Base-by-base conservation (phyloP, 2,888 invertebrate genomes). In the Noctuana brunneofusca region DNA sequence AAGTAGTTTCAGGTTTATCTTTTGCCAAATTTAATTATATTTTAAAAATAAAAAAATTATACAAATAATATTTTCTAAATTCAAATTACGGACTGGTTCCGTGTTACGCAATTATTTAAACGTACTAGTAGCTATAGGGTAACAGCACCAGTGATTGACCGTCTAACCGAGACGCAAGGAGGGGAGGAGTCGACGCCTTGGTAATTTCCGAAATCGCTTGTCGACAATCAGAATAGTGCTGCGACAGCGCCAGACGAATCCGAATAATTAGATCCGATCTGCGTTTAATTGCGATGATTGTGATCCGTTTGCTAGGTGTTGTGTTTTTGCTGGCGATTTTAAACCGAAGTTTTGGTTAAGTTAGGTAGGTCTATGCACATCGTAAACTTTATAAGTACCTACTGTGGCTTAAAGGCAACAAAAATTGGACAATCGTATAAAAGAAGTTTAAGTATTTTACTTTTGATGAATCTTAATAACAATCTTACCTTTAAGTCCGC, bases 141-240 rank as follows among this genome's bases (percentile, higher is more conserved):
- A 73, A 78, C 66, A 59, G 75, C 70, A 72, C 75, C 69, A 76
- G 68, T 80, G 81, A 81, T 76, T 82, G 83, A 80, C 83, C 83
- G 83, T 76, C 78, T 79, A 79, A 74, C 76, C 73, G 74, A 76
- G 75, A 76, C 76, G 81, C 79, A 82, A 83, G 83, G 80, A 79
- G 75, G 71, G 76, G 75, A 70, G 75, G 75, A 78, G 80, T 77
- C 82, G 80, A 79, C 84, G 87, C 86, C 89, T 89, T 88, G 84
- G 89, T 84, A 89, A 90, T 90, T 90, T 90, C 90, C 89, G 89
- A 90, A 90, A 89, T 89, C 89, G 87, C 84, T 82, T 80, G 87
- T 84, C 88, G 85, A 86, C 89, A 86, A 87, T 86, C 87, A 82
- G 87, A 83, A 79, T 85, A 85, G 85, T 86, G 88, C 84, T 83